Base-by-base conservation (phyloP, 2,113 vertebrate genomes). In the Benitochromis conjunctus region DNA sequence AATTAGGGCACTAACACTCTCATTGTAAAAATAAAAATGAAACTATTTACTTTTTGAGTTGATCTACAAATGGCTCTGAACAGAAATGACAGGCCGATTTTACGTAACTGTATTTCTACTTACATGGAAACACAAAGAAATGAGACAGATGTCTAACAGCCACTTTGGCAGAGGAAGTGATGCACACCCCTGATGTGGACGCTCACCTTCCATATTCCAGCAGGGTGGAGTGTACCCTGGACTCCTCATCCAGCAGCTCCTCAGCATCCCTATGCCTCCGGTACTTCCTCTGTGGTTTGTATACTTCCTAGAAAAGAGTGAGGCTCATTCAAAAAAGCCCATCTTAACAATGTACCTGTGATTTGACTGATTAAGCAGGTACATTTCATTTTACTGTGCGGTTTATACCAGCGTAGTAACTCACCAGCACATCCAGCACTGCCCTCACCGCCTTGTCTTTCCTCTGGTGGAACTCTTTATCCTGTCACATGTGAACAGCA, bases 261-360 rank as follows among this genome's bases (percentile, higher is more conserved):
- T 96, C 97, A n/a, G 98, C 97, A 64, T 97, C 97, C 29, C 80
- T 95, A 80, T 98, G 98, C 78, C 98, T 96, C 89, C 95, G 97
- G 36, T 99, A 99, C 88, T 97, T 98, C 86, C 99, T 97, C 91
- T 97, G 97, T 4, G 99, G 99, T 91, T 98, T 98, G 95, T 99
- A 99, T 57, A 97, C 95, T 5, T 97, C 97, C 98, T 99, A 91
- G 1, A 79, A 86, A 57, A 71, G 43, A 53, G 4, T 7, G 16
- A 24, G 14, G 6, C 29, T 54, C 7, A 18, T 13, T 51, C 9
- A 24, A 38, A 43, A 41, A 41, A 14, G 7, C 14, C 14, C 18
- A 1, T 11, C 24, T 48, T 48, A 74, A 12, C 21, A 29, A 48
- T 24, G 3, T 26, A 74, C 69, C 24, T 48, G 10, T 8, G 5